Base-by-base conservation (phyloP, 2,113 vertebrate genomes). In the Climacteris rufus region DNA sequence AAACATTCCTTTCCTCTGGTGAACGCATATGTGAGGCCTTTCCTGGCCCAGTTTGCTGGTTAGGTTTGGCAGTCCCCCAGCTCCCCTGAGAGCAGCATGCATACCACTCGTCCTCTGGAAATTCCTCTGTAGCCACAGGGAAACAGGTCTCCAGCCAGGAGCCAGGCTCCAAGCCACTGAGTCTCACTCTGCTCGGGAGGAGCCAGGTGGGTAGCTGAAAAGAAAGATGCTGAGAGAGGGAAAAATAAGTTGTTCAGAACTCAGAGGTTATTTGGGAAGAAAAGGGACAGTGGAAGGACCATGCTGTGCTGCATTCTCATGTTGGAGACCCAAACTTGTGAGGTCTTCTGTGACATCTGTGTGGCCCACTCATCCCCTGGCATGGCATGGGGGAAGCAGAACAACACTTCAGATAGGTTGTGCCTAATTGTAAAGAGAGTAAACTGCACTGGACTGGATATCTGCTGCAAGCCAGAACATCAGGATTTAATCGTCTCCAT, bases 1-100 rank as follows among this genome's bases (percentile, higher is more conserved):
- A 92, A 88, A 60, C 88, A 90, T 90, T 96, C 83, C 87, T 91
- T 94, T 95, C 84, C 79, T 79, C 82, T 96, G 88, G 63, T 96
- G 78, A 89, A 94, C 93, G 81, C 15, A 0, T 50, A n/a, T 69
- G 70, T 47, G 74, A 45, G 50, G 91, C 89, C 65, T 89, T 92
- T 95, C 83, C 90, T 96, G 90, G 93, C 83, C 77, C 80, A 64
- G 25, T 75, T 53, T 90, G 25, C 44, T 18, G 28, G 80, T 83
- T 90, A 35, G 64, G 53, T 77, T 78, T 96, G 93, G 96, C 90
- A 93, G 44, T 8, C 65, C 9, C 69, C 10, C 60, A n/a, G 69
- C 56, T 94, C 83, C 88, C 79, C 49, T 68, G 71, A 60, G 79
- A 92, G 68, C 20, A 0, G 72, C 68, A 54, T 1, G 6, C 83